Evolutionary conservation across 2,113 vertebrate species (phyloP).

Genomic region (Pelvicachromis taeniatus): DNA sequence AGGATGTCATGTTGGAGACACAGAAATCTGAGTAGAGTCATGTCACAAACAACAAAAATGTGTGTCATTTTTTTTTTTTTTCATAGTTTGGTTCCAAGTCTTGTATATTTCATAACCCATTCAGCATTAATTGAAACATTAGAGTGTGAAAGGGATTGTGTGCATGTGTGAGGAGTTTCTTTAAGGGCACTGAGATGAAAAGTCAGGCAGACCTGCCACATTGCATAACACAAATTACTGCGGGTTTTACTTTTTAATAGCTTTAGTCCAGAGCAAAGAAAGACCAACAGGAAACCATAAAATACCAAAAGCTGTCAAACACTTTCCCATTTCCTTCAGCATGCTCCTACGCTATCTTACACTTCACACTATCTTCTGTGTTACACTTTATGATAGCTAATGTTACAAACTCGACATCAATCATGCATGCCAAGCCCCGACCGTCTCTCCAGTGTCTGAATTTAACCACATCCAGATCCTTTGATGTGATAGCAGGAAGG

Average conservation of each 20-base stretch:
- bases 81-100: slow-evolving; percentile 36
- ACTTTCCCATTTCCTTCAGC: slow-evolving; percentile 41
- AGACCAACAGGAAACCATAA: slow-evolving; percentile 37
- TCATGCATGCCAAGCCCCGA: slow-evolving; percentile 60
- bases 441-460: slow-evolving; percentile 58
- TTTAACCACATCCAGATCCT: slow-evolving; percentile 69
- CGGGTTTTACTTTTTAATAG: slow-evolving; percentile 22
- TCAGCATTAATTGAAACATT: slow-evolving; percentile 68
- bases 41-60: slow-evolving; percentile 60
- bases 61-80: slow-evolving; percentile 34
- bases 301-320: slow-evolving; percentile 44
- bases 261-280: slow-evolving; percentile 10
- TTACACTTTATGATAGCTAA: slow-evolving; percentile 70
- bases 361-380: slow-evolving; percentile 44
- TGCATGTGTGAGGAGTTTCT: not conserved
- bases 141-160: slow-evolving; percentile 30
- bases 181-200: not conserved
- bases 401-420: slow-evolving; percentile 67
- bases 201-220: not conserved
- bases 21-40: slow-evolving; percentile 45
- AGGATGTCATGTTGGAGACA: slow-evolving; percentile 63
- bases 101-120: slow-evolving; percentile 65
- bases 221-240: slow-evolving; percentile 42
- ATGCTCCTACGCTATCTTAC: slow-evolving; percentile 44
- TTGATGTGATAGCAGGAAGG: slow-evolving; percentile 63